Conservation (phyloP, 2,113 vertebrate genomes). For the Bolborhynchus lineola region DNA sequence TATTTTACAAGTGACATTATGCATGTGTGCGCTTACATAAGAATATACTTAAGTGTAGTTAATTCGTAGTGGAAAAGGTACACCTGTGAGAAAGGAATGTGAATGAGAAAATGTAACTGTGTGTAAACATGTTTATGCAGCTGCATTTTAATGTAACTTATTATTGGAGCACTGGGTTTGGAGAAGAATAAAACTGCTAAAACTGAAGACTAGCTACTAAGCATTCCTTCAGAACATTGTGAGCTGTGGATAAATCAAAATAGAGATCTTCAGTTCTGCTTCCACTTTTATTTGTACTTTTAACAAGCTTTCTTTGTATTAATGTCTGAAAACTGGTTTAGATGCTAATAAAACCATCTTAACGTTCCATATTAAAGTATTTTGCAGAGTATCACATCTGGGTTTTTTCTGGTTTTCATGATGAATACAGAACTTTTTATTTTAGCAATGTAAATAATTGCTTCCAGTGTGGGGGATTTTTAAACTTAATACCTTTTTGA, state of each 20-base stretch:
- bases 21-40: neutral
- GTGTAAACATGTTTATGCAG: conserved; percentile 74
- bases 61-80: conserved; percentile 58
- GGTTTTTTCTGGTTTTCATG: neutral
- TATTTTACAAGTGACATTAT: conserved; percentile 49
- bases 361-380: neutral
- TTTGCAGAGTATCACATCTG: neutral
- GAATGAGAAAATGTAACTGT: conserved; percentile 40
- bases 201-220: conserved; percentile 57
- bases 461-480: neutral
- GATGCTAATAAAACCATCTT: neutral
- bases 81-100: conserved; percentile 63
- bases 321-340: neutral
- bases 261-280: conserved; percentile 22
- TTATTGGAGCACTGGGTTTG: conserved; percentile 35
- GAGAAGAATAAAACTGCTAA: conserved; percentile 43
- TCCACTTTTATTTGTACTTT: neutral
- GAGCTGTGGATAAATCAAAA: neutral
- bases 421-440: neutral
- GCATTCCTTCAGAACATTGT: conserved; percentile 23
- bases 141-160: conserved; percentile 60
- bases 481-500: neutral
- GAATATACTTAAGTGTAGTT: neutral
- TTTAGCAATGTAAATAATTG: neutral
- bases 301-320: neutral